These are phyloP conservation scores for Furnarius figulus DNA, from an alignment of 2,113 vertebrate genomes.

Conservation along the genomic window DNA sequence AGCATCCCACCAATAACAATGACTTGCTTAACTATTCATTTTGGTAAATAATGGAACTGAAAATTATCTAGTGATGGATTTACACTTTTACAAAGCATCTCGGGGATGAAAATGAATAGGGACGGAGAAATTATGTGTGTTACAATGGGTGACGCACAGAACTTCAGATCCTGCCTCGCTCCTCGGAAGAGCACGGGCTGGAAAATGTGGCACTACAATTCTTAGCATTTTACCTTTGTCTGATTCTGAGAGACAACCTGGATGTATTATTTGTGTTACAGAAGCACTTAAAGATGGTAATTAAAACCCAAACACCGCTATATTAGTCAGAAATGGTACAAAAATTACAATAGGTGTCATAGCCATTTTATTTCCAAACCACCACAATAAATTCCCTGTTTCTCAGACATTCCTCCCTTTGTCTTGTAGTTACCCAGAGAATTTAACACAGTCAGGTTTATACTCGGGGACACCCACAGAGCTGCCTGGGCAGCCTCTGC, in stretches of 20 bases:
- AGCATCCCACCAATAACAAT: slow-evolving; percentile 60
- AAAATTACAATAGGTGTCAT: background rate
- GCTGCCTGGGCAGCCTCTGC: background rate
- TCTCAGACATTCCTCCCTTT: background rate
- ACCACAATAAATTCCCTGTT: background rate
- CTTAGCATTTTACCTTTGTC: slow-evolving; percentile 8
- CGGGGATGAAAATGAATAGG: slow-evolving; percentile 44
- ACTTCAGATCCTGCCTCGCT: background rate
- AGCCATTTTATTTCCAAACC: slow-evolving; percentile 14
- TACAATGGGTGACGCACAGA: slow-evolving; percentile 14
- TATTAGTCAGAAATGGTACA: background rate
- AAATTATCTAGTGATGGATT: slow-evolving; percentile 69
- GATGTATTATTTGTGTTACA: background rate
- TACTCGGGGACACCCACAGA: background rate
- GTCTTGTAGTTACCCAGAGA: background rate
- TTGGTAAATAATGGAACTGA: slow-evolving; percentile 67
- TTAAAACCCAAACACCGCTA: slow-evolving; percentile 16
- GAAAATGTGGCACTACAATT: background rate
- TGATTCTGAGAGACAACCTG: background rate
- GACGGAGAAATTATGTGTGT: slow-evolving; percentile 39
- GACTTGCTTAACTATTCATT: slow-evolving; percentile 67
- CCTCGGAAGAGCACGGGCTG: background rate
- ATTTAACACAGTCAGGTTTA: background rate
- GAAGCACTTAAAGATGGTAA: slow-evolving; percentile 10
- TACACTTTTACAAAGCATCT: slow-evolving; percentile 52